A percentile compares a stretch with the other conserved stretches of the same genome.
Evolutionary conservation across 2,113 vertebrate genomes (phyloP).

Genomic region (Lycaon pictus): DNA sequence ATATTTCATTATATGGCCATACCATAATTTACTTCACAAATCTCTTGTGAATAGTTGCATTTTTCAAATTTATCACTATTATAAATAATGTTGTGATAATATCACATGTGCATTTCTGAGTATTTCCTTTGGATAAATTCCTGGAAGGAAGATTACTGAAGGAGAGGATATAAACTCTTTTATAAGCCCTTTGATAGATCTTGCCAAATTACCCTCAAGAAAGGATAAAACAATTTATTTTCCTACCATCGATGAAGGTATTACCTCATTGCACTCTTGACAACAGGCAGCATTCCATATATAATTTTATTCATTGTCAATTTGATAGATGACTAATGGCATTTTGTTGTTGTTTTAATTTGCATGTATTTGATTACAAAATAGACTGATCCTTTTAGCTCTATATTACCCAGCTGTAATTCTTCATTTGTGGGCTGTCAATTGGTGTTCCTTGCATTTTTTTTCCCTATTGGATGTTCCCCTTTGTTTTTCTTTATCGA

Average conservation of each 20-base stretch:
- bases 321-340: slow-evolving; percentile 56
- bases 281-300: slow-evolving; percentile 13
- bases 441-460: background rate
- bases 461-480: background rate
- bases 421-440: slow-evolving; percentile 5
- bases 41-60: slow-evolving; percentile 42
- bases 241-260: background rate
- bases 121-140: slow-evolving; percentile 64
- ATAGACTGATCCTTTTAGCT: background rate
- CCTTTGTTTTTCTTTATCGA: background rate
- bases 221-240: slow-evolving; percentile 41
- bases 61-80: slow-evolving; percentile 9
- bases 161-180: background rate
- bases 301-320: slow-evolving; percentile 62
- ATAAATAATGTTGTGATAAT: slow-evolving; percentile 11
- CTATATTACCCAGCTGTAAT: slow-evolving; percentile 3
- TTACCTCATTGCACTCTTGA: background rate
- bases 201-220: slow-evolving; percentile 58
- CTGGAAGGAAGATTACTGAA: slow-evolving; percentile 14
- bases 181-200: background rate
- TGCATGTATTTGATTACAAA: slow-evolving; percentile 72
- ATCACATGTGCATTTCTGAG: slow-evolving; percentile 26
- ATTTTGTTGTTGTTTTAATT: slow-evolving; percentile 69
- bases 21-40: slow-evolving; percentile 44
- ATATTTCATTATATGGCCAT: slow-evolving; percentile 52